Evolutionary conservation across 1,140 invertebrate species (phyloP).

Genomic region (Atta texana): DNA sequence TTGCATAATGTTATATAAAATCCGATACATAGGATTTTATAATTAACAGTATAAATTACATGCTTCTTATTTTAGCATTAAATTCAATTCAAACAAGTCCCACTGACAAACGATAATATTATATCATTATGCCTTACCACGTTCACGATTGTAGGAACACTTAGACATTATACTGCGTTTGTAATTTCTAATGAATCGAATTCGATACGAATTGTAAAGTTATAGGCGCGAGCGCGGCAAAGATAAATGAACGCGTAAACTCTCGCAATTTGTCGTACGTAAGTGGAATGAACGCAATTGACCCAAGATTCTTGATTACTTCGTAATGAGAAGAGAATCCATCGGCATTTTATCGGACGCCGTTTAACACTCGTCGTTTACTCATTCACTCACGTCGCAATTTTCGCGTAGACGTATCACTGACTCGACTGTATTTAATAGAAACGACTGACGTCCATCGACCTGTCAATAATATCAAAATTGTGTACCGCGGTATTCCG

Average conservation of each 20-base stretch:
- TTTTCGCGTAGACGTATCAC: slow-evolving; percentile 49
- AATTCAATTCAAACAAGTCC: slow-evolving; percentile 4
- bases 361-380: slow-evolving; percentile 7
- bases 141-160: neutral
- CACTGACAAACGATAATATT: slow-evolving; percentile 17
- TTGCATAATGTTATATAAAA: neutral
- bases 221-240: slow-evolving; percentile 18
- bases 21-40: too few species aligned
- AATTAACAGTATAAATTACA: too few species aligned
- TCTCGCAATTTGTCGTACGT: slow-evolving; percentile 43
- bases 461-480: slow-evolving; percentile 64
- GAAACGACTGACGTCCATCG: slow-evolving; percentile 58
- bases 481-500: slow-evolving; percentile 62
- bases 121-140: neutral
- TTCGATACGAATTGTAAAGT: slow-evolving; percentile 16
- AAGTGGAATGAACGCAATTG: slow-evolving; percentile 51
- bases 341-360: slow-evolving; percentile 28
- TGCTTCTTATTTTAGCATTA: neutral
- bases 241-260: slow-evolving; percentile 38
- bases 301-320: slow-evolving; percentile 44
- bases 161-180: slow-evolving; percentile 27
- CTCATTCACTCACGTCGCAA: neutral
- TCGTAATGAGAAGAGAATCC: slow-evolving; percentile 51
- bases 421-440: slow-evolving; percentile 42
- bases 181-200: slow-evolving; percentile 42